Conservation (phyloP, 2,113 vertebrate genomes). For the Apistogramma diplotaenia region DNA sequence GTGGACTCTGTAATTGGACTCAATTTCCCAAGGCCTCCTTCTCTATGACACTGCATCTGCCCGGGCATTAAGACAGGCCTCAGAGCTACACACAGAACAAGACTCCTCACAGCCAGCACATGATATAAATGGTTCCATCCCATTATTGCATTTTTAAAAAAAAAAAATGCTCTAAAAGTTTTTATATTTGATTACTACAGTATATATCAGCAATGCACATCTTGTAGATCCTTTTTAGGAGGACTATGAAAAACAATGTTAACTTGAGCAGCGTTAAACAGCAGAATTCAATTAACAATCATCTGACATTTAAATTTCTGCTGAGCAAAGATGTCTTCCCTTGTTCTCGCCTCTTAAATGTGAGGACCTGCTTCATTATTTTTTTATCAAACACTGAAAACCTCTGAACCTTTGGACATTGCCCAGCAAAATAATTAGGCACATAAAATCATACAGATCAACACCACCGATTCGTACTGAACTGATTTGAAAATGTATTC, state of each 20-base stretch:
- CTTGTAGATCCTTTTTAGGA: neutral
- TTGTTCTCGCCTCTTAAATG: neutral
- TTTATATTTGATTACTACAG: neutral
- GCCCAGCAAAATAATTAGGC: neutral
- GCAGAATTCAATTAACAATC: neutral
- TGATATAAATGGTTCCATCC: neutral
- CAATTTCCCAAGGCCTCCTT: slow-evolving; percentile 24
- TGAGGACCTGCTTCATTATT: neutral
- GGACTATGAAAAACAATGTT: neutral
- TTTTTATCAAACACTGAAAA: neutral
- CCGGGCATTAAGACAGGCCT: neutral
- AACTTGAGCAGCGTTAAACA: neutral
- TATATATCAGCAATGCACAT: no score
- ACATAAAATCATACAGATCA: neutral
- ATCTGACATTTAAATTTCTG: no score
- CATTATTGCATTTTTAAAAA: neutral
- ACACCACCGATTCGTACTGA: neutral
- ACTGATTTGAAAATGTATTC: neutral
- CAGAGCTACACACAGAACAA: neutral
- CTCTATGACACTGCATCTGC: slow-evolving; percentile 5
- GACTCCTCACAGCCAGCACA: neutral
- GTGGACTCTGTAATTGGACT: slow-evolving; percentile 30
- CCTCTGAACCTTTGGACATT: neutral
- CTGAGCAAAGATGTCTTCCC: neutral
- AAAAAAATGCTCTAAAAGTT: neutral